Conservation (phyloP, 2,888 invertebrate genomes). For the Drosophila suboccidentalis region DNA sequence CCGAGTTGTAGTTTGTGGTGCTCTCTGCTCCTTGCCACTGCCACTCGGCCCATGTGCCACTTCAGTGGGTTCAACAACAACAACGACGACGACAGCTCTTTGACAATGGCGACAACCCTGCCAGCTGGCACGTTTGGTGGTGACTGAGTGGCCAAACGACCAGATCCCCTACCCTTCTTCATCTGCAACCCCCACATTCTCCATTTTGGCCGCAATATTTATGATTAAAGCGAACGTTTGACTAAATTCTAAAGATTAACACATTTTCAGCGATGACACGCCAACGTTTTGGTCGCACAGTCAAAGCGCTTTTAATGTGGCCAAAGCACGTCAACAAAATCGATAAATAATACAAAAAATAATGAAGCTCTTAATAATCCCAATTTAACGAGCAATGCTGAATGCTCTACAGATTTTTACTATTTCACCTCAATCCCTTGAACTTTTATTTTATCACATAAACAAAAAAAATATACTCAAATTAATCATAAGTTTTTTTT, state of each 20-base stretch:
- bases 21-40: constrained; percentile 18
- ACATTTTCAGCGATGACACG: constrained; percentile 76
- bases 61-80: constrained; percentile 11
- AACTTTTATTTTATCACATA: too few species aligned
- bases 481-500: not conserved
- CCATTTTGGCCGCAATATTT: constrained; percentile 48
- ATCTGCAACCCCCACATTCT: not conserved
- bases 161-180: constrained; percentile 3
- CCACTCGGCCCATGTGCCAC: constrained; percentile 18
- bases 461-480: not conserved
- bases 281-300: constrained; percentile 43
- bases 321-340: constrained; percentile 60
- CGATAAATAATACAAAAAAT: constrained; percentile 33
- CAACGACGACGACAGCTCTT: constrained; percentile 11
- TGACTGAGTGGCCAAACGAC: constrained; percentile 66
- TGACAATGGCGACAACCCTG: constrained; percentile 61
- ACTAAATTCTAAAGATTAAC: constrained; percentile 77
- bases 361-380: not conserved
- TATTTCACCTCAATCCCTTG: too few species aligned
- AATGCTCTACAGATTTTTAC: constrained; percentile 13
- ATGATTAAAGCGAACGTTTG: constrained; percentile 73
- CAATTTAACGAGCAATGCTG: not conserved
- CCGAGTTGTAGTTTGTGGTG: constrained; percentile 78
- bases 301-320: constrained; percentile 56
- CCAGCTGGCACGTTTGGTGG: constrained; percentile 79